Conservation (phyloP, 2,888 invertebrate genomes). For the Andrena bucephala region DNA sequence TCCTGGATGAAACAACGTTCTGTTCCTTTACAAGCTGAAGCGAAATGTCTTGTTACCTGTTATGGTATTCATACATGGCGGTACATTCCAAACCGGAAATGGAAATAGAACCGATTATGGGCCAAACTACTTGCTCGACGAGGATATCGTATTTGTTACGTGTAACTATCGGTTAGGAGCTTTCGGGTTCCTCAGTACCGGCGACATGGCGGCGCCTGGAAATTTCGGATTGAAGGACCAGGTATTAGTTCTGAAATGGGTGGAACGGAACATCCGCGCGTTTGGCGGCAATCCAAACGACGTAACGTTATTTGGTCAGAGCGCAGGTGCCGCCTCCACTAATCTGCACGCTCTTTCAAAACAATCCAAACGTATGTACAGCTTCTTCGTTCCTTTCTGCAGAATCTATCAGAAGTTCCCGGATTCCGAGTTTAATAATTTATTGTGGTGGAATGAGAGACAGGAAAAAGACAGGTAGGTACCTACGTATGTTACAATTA, state of each 20-base stretch:
- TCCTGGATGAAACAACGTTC: background rate
- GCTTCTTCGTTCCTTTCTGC: background rate
- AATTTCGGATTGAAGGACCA: conserved; percentile 79
- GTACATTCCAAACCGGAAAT: conserved; percentile 55
- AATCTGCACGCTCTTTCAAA: background rate
- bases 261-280: conserved; percentile 28
- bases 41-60: conserved; percentile 15
- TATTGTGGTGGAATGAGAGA: no score
- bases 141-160: conserved; percentile 66
- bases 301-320: background rate
- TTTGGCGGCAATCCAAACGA: background rate
- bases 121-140: conserved; percentile 67
- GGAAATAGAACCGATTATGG: conserved; percentile 41
- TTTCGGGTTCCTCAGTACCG: conserved; percentile 76
- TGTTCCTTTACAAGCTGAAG: background rate
- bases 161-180: conserved; percentile 65
- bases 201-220: conserved; percentile 72
- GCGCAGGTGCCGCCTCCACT: background rate
- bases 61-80: conserved; percentile 70
- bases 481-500: no score
- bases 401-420: no score
- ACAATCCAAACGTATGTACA: background rate
- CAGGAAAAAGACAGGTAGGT: no score
- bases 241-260: conserved; percentile 74
- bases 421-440: no score